phyloP scores from a whole-genome alignment of 1,140 invertebrate genomes.

The Eubasilissa regina region DNA sequence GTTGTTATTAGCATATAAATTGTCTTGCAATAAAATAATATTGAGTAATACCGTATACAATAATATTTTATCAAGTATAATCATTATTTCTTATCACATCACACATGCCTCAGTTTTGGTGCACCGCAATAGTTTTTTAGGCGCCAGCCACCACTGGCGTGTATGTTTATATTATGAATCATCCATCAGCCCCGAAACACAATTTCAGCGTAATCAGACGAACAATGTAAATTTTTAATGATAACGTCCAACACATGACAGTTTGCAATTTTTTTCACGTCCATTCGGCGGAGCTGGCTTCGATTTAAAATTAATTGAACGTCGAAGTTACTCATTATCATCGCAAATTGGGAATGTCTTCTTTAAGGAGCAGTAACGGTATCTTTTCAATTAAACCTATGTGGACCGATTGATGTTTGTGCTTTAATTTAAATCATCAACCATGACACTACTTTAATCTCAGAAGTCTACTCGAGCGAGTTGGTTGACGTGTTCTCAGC shows the following conservation, averaged over 20 bases:
- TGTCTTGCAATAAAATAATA: too few relatives aligned
- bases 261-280: constrained; percentile 21
- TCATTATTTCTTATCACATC: too few relatives aligned
- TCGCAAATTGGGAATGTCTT: constrained; percentile 40
- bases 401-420: constrained; percentile 1
- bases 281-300: constrained; percentile 7
- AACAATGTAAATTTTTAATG: constrained; percentile 38
- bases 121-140: not conserved
- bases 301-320: constrained; percentile 25
- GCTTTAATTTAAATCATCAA: not conserved
- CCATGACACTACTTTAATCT: not conserved
- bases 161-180: not conserved
- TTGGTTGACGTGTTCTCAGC: not conserved
- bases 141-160: not conserved
- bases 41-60: too few relatives aligned
- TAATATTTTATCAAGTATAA: too few relatives aligned
- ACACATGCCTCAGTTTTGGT: too few relatives aligned
- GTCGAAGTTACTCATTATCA: constrained; percentile 34
- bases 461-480: not conserved
- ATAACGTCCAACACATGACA: constrained; percentile 35
- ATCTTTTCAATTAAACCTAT: constrained; percentile 13
- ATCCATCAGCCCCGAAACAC: constrained; percentile 28
- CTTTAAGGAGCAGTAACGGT: constrained; percentile 6
- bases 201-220: constrained; percentile 23
- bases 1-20: too few relatives aligned